phyloP scores from a whole-genome alignment of 2,888 invertebrate species.

The Melanostoma mellinum region DNA sequence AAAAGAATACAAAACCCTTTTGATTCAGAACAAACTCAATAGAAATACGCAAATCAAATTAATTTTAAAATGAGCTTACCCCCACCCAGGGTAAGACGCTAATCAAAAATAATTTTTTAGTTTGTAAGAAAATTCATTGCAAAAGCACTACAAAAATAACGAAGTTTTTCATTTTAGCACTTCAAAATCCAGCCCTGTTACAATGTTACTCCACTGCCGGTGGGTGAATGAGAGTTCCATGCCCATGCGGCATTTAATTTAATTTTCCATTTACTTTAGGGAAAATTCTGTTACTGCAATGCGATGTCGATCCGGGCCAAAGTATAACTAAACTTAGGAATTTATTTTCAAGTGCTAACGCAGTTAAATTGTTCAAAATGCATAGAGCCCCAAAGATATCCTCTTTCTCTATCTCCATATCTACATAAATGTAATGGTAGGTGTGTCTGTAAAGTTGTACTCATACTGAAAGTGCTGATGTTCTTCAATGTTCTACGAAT shows the following conservation, averaged over 20 bases:
- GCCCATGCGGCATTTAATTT: slow-evolving; percentile 55
- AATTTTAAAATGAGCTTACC: too few species aligned
- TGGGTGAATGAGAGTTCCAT: background rate
- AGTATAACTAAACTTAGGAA: slow-evolving; percentile 29
- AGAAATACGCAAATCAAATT: too few species aligned
- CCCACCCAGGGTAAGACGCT: too few species aligned
- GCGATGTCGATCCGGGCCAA: slow-evolving; percentile 46
- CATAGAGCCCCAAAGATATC: background rate
- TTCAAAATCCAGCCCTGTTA: background rate
- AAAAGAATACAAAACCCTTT: too few species aligned
- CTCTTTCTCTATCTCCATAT: background rate
- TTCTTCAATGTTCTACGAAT: slow-evolving; percentile 3
- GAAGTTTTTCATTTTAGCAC: too few species aligned
- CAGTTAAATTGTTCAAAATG: slow-evolving; percentile 9
- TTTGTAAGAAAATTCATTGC: too few species aligned
- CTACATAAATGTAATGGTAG: background rate
- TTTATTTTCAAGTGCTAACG: slow-evolving; percentile 34
- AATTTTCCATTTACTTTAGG: slow-evolving; percentile 41
- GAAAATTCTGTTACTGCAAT: slow-evolving; percentile 52
- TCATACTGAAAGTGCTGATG: background rate
- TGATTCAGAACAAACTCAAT: too few species aligned
- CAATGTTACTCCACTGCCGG: background rate
- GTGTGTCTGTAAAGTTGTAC: background rate
- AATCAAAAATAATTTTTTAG: too few species aligned
- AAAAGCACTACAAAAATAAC: too few species aligned